These are phyloP conservation scores for Chaetura pelagica DNA, from an alignment of 2,113 vertebrate species.

Conservation along the genomic window DNA sequence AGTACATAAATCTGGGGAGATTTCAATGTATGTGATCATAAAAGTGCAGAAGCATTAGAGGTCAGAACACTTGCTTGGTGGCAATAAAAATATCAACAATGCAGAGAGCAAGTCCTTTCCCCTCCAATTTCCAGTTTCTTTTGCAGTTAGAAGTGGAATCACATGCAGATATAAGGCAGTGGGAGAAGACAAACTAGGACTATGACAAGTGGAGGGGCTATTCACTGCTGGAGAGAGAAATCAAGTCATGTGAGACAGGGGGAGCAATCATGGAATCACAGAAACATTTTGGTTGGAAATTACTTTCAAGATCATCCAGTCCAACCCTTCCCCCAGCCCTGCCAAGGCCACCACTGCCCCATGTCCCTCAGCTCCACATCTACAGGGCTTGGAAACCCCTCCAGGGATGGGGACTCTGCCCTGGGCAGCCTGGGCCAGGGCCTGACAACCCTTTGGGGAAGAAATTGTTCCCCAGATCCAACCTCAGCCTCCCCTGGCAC, in stretches of 20 bases:
- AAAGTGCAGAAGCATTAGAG: neutral
- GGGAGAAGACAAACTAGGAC: neutral
- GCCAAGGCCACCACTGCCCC: no score
- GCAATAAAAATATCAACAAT: neutral
- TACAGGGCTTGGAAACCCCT: no score
- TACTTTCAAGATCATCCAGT: no score
- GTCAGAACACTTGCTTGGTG: neutral
- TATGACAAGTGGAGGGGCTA: neutral
- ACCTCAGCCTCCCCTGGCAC: no score
- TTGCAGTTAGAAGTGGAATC: neutral
- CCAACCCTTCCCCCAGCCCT: no score
- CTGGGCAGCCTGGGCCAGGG: no score
- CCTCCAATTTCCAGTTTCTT: neutral
- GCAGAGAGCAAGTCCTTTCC: neutral
- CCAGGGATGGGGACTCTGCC: no score
- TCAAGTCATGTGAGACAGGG: neutral
- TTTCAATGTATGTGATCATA: neutral
- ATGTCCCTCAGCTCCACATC: no score
- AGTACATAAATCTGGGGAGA: constrained; percentile 20
- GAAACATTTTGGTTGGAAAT: no score
- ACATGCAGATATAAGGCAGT: neutral
- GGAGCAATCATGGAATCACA: neutral
- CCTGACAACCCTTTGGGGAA: no score
- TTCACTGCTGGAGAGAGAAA: neutral
- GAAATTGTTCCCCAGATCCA: no score